Percentiles rank a stretch among this genome's conserved stretches.
These are phyloP conservation scores for Blomia tropicalis DNA, from an alignment of 2,888 invertebrate genomes.

Conservation along the genomic window DNA sequence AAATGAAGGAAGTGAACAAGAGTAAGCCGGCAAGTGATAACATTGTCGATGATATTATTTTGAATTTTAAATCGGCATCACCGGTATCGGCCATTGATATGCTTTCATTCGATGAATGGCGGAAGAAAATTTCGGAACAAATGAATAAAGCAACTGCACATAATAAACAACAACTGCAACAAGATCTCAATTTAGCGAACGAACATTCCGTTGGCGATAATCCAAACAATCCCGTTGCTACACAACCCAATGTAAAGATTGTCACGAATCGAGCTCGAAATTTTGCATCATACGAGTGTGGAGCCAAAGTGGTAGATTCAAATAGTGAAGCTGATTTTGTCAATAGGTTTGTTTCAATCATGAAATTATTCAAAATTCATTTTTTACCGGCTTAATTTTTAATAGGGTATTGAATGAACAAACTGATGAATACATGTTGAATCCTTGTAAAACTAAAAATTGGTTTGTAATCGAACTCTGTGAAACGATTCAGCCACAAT, in stretches of 20 bases:
- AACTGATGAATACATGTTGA: constrained; percentile 92
- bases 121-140: constrained; percentile 20
- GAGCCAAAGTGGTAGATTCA: constrained; percentile 80
- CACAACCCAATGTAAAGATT: background rate
- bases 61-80: too few species aligned
- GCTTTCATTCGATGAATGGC: constrained; percentile 24
- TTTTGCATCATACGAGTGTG: constrained; percentile 90
- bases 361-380: background rate
- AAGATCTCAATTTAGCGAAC: background rate
- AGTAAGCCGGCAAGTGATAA: too few species aligned
- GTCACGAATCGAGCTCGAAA: constrained; percentile 41
- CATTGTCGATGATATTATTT: too few species aligned
- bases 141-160: background rate
- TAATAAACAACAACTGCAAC: background rate
- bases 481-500: constrained; percentile 78
- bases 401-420: constrained; percentile 68
- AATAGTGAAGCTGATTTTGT: constrained; percentile 76
- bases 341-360: constrained; percentile 7
- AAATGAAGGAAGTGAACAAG: too few species aligned
- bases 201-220: background rate
- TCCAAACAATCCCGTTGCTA: background rate
- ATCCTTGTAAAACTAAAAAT: constrained; percentile 67
- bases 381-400: too few species aligned
- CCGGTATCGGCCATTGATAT: constrained; percentile 22
- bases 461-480: constrained; percentile 97